Evolutionary conservation across 2,113 vertebrate genomes (phyloP).

Genomic region (Gavialis gangeticus): DNA sequence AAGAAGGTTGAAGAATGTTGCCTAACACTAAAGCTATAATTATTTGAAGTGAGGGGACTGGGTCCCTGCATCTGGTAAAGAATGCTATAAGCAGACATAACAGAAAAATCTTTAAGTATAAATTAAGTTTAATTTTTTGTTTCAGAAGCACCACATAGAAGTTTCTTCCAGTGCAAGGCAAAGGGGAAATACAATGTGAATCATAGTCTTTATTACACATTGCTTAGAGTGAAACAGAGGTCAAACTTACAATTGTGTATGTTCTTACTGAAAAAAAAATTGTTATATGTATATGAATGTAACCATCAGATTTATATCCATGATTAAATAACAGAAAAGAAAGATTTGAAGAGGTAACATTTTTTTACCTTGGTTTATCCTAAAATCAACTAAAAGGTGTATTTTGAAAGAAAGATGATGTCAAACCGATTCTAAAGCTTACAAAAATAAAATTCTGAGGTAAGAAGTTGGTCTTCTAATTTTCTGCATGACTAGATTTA

Average conservation of each 20-base stretch:
- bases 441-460: constrained; percentile 8
- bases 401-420: background rate
- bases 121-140: background rate
- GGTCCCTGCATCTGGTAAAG: background rate
- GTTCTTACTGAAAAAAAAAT: background rate
- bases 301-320: background rate
- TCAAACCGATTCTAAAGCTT: background rate
- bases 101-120: background rate
- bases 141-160: background rate
- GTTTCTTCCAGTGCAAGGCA: background rate
- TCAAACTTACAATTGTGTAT: background rate
- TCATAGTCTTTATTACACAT: background rate
- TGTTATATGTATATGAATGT: background rate
- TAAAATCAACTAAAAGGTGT: background rate
- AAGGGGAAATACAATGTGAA: background rate
- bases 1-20: background rate
- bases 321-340: background rate
- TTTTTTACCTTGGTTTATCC: background rate
- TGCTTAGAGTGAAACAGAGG: background rate
- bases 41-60: background rate
- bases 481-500: constrained; percentile 38
- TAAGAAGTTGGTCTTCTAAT: constrained; percentile 24
- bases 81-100: background rate
- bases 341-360: background rate
- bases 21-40: background rate